Base-by-base conservation (phyloP, 2,797 vertebrate species). In the Platalea minor region DNA sequence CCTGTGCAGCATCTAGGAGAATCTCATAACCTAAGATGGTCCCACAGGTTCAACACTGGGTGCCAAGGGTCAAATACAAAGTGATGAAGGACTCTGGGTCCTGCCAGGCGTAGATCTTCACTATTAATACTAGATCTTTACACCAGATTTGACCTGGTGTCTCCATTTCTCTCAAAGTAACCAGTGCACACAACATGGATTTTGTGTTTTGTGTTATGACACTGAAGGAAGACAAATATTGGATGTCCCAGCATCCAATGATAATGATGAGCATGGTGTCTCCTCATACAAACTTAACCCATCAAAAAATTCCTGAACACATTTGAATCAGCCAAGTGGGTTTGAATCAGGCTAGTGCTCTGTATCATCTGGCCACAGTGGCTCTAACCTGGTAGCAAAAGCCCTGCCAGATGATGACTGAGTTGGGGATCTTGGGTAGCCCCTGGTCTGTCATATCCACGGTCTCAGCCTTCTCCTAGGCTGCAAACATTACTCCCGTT, bases 341-440 rank as follows among this genome's bases (percentile, higher is more conserved):
- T 29, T 67, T 35, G 85, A 26, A 33, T 3, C 37, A 61, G 51
- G 41, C 10, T 50, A 26, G 5, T 65, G 20, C 25, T 89, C 16
- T 29, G 5, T 13, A 7, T 43, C 19, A 5, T 7, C 8, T 4
- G 26, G 29, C 17, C 63, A 21, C 78, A 57, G 79, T 41, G 51
- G 18, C 10, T 84, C 33, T 57, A 33, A 37, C 5, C 13, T 18
- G 6, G 7, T 4, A 50, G 14, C 56, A 86, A 75, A 85, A 74
- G 12, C 46, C 21, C 13, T 12, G 5, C 0, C 11, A 74, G 46
- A n/a, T 48, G 17, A 37, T 20, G 21, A 17, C 20, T 19, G n/a
- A 46, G 39, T 1, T 1, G 1, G 5, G 6, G 3, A 75, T 31
- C 23, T 57, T 26, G 37, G 0, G 4, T 5, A 17, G 28, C 7